These are phyloP conservation scores for Zaprionus taronus DNA, from an alignment of 1,140 invertebrate genomes.

Conservation along the genomic window DNA sequence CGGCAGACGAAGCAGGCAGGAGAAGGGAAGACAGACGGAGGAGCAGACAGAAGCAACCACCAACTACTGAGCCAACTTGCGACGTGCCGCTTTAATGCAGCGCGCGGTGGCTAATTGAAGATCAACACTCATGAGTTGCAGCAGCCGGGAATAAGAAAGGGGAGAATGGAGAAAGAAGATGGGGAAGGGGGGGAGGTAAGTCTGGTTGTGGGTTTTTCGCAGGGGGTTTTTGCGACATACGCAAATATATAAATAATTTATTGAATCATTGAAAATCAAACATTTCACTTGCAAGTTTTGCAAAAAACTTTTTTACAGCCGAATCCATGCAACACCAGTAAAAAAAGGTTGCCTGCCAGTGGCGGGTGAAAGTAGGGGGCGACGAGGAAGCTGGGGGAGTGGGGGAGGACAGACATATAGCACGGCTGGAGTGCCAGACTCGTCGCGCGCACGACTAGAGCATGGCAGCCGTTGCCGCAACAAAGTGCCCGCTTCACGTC, in stretches of 20 bases:
- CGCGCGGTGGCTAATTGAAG: constrained; percentile 68
- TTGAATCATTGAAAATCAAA: constrained; percentile 83
- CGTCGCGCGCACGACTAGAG: constrained; percentile 20
- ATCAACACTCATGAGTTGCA: constrained; percentile 54
- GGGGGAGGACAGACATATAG: background rate
- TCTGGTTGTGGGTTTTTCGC: background rate
- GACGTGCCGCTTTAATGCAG: constrained; percentile 56
- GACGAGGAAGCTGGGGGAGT: no score
- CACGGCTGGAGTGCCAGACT: constrained; percentile 14
- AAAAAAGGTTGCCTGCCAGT: constrained; percentile 16
- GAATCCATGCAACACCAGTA: background rate
- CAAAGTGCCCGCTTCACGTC: constrained; percentile 21
- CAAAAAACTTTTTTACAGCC: constrained; percentile 40
- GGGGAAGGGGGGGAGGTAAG: background rate
- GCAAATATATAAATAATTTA: constrained; percentile 83
- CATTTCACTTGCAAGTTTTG: constrained; percentile 81
- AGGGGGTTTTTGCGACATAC: constrained; percentile 45
- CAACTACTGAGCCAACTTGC: background rate
- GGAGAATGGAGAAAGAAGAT: no score
- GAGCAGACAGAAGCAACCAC: background rate
- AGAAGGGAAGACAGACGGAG: background rate
- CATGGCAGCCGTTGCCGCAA: constrained; percentile 43
- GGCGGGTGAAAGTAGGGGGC: background rate
- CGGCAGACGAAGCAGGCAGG: constrained; percentile 36
- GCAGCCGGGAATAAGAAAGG: background rate